These are phyloP conservation scores for Drosophila pruinosa DNA, from an alignment of 1,140 invertebrate species.

Conservation along the genomic window DNA sequence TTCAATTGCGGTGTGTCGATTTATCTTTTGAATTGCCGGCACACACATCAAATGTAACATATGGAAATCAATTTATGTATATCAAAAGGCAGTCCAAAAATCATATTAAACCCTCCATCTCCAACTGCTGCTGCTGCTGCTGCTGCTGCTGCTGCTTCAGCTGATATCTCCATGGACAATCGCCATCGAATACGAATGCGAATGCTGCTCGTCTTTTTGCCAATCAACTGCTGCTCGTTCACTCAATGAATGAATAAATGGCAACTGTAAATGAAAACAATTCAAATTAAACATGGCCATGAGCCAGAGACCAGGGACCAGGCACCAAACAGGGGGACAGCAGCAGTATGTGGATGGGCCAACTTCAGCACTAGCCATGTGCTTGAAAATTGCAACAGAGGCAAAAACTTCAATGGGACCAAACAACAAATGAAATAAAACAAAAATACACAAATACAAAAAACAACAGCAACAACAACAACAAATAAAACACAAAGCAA, in stretches of 20 bases:
- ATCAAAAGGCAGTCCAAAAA: conserved; percentile 51
- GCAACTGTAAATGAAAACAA: conserved; percentile 81
- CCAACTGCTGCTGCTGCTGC: no score
- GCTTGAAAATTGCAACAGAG: conserved; percentile 70
- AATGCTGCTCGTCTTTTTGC: conserved; percentile 33
- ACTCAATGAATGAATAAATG: conserved; percentile 73
- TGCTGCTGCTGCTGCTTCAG: no score
- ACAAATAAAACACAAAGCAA: conserved; percentile 6
- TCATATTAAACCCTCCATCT: conserved; percentile 58
- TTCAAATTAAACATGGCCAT: conserved; percentile 75
- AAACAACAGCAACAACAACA: conserved; percentile 6
- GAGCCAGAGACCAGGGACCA: not conserved
- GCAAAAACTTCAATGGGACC: conserved; percentile 67
- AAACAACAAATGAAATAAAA: conserved; percentile 34
- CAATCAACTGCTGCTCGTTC: conserved; percentile 66
- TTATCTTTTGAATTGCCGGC: conserved; percentile 7
- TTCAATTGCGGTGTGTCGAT: conserved; percentile 6
- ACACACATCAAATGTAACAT: conserved; percentile 2
- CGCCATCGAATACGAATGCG: not conserved
- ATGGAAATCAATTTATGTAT: conserved; percentile 63
- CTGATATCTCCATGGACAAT: not conserved
- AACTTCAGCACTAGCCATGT: conserved; percentile 40
- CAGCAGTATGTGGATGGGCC: not conserved
- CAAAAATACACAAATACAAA: conserved; percentile 10
- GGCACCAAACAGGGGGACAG: not conserved